A percentile compares a stretch with the other conserved stretches of the same genome.
Evolutionary conservation across 1,140 invertebrate genomes (phyloP).

Genomic region (Megalonaias nervosa): DNA sequence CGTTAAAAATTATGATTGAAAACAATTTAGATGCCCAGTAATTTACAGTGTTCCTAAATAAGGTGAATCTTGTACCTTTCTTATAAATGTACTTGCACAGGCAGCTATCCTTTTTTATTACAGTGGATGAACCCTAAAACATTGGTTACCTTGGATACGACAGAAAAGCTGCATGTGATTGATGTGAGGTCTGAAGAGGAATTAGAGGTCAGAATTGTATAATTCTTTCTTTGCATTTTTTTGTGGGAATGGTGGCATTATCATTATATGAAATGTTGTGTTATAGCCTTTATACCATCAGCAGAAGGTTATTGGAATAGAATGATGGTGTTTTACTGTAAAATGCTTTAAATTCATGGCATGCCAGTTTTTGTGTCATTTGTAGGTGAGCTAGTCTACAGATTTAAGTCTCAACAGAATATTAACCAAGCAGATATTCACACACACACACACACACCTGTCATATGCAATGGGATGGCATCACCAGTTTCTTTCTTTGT

Average conservation of each 20-base stretch:
- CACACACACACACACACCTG: too few species aligned
- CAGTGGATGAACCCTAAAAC: constrained; percentile 91
- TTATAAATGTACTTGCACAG: too few species aligned
- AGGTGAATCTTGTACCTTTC: too few species aligned
- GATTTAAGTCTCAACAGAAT: too few species aligned
- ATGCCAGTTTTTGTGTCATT: too few species aligned
- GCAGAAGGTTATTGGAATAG: not conserved
- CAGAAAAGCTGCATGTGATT: constrained; percentile 89
- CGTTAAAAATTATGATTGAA: too few species aligned
- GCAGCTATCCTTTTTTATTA: constrained; percentile 5
- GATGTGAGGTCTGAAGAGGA: constrained; percentile 91
- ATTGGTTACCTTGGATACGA: constrained; percentile 86
- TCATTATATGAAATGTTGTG: not conserved
- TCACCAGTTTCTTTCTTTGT: too few species aligned
- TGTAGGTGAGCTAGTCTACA: too few species aligned
- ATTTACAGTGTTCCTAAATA: too few species aligned
- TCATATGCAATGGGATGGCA: too few species aligned
- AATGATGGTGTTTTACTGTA: not conserved
- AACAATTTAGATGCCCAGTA: too few species aligned
- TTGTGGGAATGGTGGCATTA: not conserved
- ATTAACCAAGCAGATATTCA: too few species aligned
- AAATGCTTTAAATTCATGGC: not conserved
- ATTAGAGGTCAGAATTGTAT: constrained; percentile 65
- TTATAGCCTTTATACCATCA: not conserved
- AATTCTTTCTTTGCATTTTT: not conserved